phyloP scores from a whole-genome alignment of 35 echinoderm and acorn worm genomes.

The Lytechinus variegatus region DNA sequence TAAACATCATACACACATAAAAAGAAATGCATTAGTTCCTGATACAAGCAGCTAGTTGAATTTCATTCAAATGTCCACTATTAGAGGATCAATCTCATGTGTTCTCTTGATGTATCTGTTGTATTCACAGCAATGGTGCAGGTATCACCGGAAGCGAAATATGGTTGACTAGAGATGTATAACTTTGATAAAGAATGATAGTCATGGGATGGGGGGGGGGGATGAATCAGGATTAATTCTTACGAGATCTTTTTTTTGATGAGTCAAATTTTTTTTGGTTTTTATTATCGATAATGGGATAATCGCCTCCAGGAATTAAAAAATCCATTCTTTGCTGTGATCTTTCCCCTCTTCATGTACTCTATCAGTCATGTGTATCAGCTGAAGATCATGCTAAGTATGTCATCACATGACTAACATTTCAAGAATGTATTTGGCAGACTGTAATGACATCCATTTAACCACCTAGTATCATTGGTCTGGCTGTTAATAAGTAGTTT shows the following conservation, averaged over 20 bases:
- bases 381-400: neutral
- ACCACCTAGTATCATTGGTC: neutral
- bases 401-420: neutral
- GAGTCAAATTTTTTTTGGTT: neutral
- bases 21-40: neutral
- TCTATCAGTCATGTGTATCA: neutral
- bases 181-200: neutral
- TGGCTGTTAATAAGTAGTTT: neutral
- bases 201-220: neutral
- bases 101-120: neutral
- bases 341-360: neutral
- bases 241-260: neutral
- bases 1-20: neutral
- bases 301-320: neutral
- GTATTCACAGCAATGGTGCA: neutral
- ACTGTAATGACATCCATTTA: neutral
- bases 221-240: neutral
- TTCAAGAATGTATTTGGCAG: neutral
- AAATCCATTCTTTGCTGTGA: neutral
- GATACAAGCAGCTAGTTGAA: neutral
- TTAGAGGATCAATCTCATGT: neutral
- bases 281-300: neutral
- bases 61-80: neutral
- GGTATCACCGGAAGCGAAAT: neutral
- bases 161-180: neutral